Evolutionary conservation across 2,113 vertebrate species (phyloP), one percentile per base, ranked within the genome.

Genomic region (Ciconia boyciana): DNA sequence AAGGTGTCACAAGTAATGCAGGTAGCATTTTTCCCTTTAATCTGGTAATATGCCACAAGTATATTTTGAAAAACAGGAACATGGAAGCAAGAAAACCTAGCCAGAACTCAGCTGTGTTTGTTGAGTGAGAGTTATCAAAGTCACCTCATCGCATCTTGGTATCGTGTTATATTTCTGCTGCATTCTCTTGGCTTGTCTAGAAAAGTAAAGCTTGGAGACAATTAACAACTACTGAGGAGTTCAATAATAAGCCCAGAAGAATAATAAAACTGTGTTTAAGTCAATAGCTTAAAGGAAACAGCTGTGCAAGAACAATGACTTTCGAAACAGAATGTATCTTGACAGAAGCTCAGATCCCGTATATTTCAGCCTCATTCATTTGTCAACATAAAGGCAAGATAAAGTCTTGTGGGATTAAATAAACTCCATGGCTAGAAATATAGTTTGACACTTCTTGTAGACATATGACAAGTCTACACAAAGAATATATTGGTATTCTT

Each of bases 301-400:
- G 79, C 92, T 97, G 91, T 72, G 4, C n/a, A 83, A 83, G 94
- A 97, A 64, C 83, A 93, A 68, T 90, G 86, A 66, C 81, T 98
- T 97, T 86, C 94, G 96, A 98, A 94, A 94, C 3, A n/a, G 76
- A 71, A 90, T 95, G 29, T 72, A 87, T 96, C 94, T 95, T 98
- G 97, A 97, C 96, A 98, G 96, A 95, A 89, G 76, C 97, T 96
- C 94, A 92, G 80, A 96, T 97, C 83, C 78, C 10, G 4, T 96
- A 69, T 97, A 97, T 96, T 97, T 97, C 90, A 95, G 74, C 74
- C 83, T 96, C 96, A 96, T 98, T 98, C 98, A 98, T 99, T 99
- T 99, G 98, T 98, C 98, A 99, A 96, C 98, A 97, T 96, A 97
- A 98, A 98, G 91, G 94, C 91, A 62, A 97, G 96, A 96, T 92